Base-by-base conservation (phyloP, 2,797 vertebrate genomes). In the Eulemur coronatus region DNA sequence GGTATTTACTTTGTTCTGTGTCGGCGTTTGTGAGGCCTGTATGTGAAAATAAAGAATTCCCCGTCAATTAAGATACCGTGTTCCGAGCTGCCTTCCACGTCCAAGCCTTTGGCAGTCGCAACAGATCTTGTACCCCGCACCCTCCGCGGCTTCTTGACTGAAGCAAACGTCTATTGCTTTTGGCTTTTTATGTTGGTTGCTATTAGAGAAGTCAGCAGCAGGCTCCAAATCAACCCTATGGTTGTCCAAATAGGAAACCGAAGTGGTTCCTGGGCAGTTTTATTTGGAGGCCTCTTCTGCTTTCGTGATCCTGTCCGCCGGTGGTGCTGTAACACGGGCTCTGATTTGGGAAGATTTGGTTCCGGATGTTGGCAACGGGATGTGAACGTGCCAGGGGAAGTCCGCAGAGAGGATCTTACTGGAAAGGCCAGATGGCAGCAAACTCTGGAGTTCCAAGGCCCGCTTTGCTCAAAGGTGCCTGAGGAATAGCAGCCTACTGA, bases 381-480 rank as follows among this genome's bases (percentile, higher is more conserved):
- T 46, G 80, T 73, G 91, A 81, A 59, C 67, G n/a, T 24, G 82
- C 84, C 72, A 78, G 67, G 93, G 97, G 86, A 91, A 91, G 69
- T 24, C 92, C 67, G 82, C 73, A 48, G 30, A 91, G 55, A 28
- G 35, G 20, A 46, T 91, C 84, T 95, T 55, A 24, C 50, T 24
- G 95, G 87, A 65, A 79, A 79, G 93, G 87, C 89, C 92, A 84
- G 89, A 85, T 90, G 97, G 97, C 22, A 65, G 84, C 63, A 24
- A 93, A 95, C 89, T 89, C 93, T 52, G 50, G 76, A 91, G 85
- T 92, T 93, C 96, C 93, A 48, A 93, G 93, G 80, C 94, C 95
- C 46, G 18, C 94, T 94, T 96, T 89, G 93, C 90, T 95, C 94
- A 90, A 95, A 98, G 97, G 97, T 97, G 95, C 96, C 93, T 84